phyloP scores from a whole-genome alignment of 2,888 invertebrate genomes.

The Tanypteryx hageni region DNA sequence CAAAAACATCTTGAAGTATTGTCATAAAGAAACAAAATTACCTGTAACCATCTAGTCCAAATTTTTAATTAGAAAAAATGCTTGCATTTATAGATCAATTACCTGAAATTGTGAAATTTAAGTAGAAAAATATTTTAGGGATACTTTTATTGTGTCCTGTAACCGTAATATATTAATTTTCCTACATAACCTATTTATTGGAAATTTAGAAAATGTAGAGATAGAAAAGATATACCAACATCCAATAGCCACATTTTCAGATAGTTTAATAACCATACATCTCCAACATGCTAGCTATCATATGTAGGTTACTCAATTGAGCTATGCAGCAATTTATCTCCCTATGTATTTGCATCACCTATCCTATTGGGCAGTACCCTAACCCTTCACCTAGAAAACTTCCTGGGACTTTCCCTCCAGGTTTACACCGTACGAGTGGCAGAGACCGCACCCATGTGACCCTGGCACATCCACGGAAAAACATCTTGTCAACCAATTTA shows the following conservation, averaged over 20 bases:
- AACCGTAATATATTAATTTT: too few species aligned
- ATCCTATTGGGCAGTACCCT: not conserved
- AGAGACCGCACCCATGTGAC: slow-evolving; percentile 91
- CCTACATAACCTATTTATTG: too few species aligned
- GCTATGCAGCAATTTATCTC: not conserved
- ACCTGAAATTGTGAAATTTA: too few species aligned
- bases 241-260: not conserved
- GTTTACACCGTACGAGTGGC: slow-evolving; percentile 98
- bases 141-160: too few species aligned
- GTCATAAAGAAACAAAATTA: too few species aligned
- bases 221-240: not conserved
- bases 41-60: too few species aligned
- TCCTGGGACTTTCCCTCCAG: slow-evolving; percentile 75
- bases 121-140: too few species aligned
- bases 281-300: too few species aligned
- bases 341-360: slow-evolving; percentile 14
- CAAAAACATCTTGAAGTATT: too few species aligned
- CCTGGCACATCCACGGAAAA: slow-evolving; percentile 81
- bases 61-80: too few species aligned
- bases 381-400: slow-evolving; percentile 23
- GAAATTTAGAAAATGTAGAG: too few species aligned
- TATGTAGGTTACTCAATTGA: not conserved
- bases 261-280: not conserved
- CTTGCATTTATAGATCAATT: too few species aligned
- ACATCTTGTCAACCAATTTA: slow-evolving; percentile 94